Evolutionary conservation across 2,888 invertebrate genomes (phyloP), one percentile per base, ranked within the genome.

Genomic region (Cerastis leucographa): DNA sequence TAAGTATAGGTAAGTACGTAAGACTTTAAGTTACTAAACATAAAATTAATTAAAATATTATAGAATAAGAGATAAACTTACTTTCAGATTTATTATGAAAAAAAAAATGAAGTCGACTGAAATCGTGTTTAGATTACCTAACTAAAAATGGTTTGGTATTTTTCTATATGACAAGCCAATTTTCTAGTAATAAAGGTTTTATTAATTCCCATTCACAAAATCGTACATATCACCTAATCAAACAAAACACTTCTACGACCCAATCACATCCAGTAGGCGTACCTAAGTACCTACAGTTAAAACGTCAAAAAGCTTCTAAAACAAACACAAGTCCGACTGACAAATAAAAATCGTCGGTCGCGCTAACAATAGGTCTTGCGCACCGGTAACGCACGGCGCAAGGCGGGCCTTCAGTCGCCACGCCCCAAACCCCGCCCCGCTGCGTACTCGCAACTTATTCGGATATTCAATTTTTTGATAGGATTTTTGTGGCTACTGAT

Each of bases 331-430:
- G 35, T 82, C 81, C 70, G 29, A 80, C 81, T 75, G 85, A 88
- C 88, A 82, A 88, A 88, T 89, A 88, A 88, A 87, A 89, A 83
- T 67, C 74, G 79, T 77, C 77, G 73, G 76, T 83, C 76, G 77
- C 78, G 89, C 90, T 88, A 93, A 94, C 94, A 95, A 94, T 94
- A 93, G 91, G 88, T 85, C 74, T 86, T 85, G 76, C 80, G 89
- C 81, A 89, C 91, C 96, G 93, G 95, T 96, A 96, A 92, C 86
- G 94, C 96, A 96, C 96, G 90, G 91, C 91, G 91, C 89, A 87
- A 89, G 96, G 95, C 93, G 88, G 95, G 87, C 73, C 93, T 76
- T 71, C 9, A 17, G 72, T 89, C 85, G 92, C 95, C 94, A 93
- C 95, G 95, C 96, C 96, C 87, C 86, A 92, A 90, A 92, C 94